These are phyloP conservation scores for Okamejei kenojei DNA, from an alignment of 2,797 vertebrate species.

Conservation along the genomic window DNA sequence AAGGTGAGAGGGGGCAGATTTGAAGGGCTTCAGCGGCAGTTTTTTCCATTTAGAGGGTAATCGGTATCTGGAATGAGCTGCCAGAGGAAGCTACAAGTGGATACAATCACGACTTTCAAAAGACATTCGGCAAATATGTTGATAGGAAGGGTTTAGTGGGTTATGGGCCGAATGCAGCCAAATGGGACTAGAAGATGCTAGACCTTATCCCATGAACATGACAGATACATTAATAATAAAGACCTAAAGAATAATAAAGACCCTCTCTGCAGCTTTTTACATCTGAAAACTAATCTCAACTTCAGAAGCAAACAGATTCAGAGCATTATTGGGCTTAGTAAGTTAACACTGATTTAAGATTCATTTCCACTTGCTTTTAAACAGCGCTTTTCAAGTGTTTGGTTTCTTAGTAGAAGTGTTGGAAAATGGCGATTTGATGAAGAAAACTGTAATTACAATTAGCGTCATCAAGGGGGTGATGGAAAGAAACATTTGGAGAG, in stretches of 20 bases:
- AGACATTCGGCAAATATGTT: no score
- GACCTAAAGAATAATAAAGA: neutral
- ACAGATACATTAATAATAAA: neutral
- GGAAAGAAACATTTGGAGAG: neutral
- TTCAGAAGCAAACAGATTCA: constrained; percentile 4
- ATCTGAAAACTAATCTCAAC: neutral
- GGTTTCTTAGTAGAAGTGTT: no score
- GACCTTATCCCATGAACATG: neutral
- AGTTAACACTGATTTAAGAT: neutral
- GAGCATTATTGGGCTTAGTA: neutral
- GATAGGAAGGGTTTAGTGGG: no score
- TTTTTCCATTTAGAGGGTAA: no score
- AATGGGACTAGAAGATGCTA: neutral
- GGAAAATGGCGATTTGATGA: no score
- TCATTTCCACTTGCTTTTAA: neutral
- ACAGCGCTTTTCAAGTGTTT: neutral
- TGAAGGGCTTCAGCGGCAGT: no score
- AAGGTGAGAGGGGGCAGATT: no score
- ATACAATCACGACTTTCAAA: no score
- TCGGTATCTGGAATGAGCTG: no score
- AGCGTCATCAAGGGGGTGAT: neutral
- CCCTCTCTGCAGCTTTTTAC: neutral
- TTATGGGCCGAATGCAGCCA: no score
- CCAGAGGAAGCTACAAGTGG: no score
- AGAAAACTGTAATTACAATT: neutral